Evolutionary conservation across 2,113 vertebrate genomes (phyloP), one percentile per base, ranked within the genome.

Genomic region (Engystomops pustulosus): DNA sequence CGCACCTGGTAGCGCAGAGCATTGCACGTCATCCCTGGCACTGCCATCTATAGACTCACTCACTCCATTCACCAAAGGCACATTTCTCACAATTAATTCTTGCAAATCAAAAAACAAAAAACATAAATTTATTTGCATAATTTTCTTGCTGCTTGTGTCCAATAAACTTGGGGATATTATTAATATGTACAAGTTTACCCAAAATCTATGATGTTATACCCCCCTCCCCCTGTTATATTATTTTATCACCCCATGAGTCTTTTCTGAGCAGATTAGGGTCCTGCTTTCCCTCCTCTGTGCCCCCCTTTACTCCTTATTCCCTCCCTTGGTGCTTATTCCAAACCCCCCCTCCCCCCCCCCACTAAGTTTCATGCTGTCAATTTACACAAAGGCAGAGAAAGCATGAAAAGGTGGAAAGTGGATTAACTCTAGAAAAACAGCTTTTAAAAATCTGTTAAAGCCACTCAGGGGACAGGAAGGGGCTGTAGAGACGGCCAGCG

Each of bases 401-500:
- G 72, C 82, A 78, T 85, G 83, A 85, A 85, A 58, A 70, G 65
- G 47, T 67, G 62, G 74, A 79, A 85, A 85, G 83, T 85, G 65
- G 83, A 85, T 79, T 85, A 85, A 85, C 65, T 79, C 62, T 41
- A 25, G 32, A 79, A 83, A 85, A 85, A 85, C 83, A 85, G 82
- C 83, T 85, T 85, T 85, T 84, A 84, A 85, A 85, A 85, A 85
- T 79, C 83, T 85, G 83, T 85, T 85, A 85, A 70, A 79, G 83
- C 74, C 75, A 85, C 83, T 79, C 74, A 82, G 77, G 38, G 79
- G 86, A 89, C 86, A 87, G 88, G 85, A 85, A 88, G 89, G 88
- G 78, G 88, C 90, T 91, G 89, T 89, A 88, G 88, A 86, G 88
- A 87, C 83, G 86, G 88, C 80, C 87, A 77, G 86, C 84, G 87